phyloP scores from a whole-genome alignment of 2,888 invertebrate species.

The Didymodactylos carnosus region DNA sequence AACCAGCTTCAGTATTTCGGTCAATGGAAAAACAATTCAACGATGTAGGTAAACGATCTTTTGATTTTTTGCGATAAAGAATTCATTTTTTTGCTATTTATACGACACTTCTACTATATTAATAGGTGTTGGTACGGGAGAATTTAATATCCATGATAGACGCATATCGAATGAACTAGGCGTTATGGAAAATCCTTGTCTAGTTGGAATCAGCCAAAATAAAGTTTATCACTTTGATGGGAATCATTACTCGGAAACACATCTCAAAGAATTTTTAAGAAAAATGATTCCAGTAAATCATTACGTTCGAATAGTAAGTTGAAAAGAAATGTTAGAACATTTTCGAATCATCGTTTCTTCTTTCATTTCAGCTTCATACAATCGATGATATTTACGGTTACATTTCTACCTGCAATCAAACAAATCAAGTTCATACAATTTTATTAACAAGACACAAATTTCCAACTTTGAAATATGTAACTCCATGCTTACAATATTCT shows the following conservation, averaged over 20 bases:
- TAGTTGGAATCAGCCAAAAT: conserved; percentile 60
- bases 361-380: neutral
- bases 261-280: conserved; percentile 56
- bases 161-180: conserved; percentile 54
- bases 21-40: conserved; percentile 63
- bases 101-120: conserved; percentile 35
- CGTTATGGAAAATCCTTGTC: conserved; percentile 57
- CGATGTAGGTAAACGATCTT: conserved; percentile 51
- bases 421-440: neutral
- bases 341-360: neutral
- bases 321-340: neutral
- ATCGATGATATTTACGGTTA: neutral
- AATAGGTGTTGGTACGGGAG: conserved; percentile 35
- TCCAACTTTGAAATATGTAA: neutral
- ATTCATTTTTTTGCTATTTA: too few species aligned
- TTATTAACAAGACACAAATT: neutral
- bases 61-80: too few species aligned
- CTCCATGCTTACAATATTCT: neutral
- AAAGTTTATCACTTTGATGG: conserved; percentile 64
- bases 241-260: conserved; percentile 47
- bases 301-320: neutral
- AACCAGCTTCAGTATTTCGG: conserved; percentile 61
- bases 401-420: neutral
- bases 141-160: conserved; percentile 61
- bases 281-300: conserved; percentile 52